phyloP scores from a whole-genome alignment of 2,113 vertebrate species.

The Varanus salvator region DNA sequence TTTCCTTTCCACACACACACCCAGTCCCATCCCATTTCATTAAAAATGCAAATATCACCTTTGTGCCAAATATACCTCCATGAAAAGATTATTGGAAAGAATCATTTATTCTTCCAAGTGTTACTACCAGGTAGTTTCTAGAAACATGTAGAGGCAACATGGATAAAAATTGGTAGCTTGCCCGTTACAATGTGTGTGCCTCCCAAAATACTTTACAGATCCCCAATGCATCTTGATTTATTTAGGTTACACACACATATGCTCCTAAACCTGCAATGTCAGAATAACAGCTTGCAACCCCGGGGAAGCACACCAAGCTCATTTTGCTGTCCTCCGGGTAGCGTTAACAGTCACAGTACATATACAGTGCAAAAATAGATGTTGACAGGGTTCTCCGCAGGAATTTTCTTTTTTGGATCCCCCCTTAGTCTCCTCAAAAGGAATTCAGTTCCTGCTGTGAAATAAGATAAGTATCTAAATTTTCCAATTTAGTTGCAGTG shows the following conservation, averaged over 20 bases:
- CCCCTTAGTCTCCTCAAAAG: neutral
- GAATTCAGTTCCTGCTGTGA: neutral
- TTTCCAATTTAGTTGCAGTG: neutral
- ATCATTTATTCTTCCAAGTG: slow-evolving; percentile 33
- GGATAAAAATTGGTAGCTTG: accelerated
- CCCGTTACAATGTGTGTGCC: slow-evolving; percentile 7
- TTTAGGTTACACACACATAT: neutral
- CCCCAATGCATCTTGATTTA: slow-evolving; percentile 29
- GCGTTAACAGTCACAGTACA: neutral
- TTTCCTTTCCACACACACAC: slow-evolving; percentile 39
- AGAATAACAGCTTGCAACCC: neutral
- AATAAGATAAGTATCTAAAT: neutral
- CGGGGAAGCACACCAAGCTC: neutral
- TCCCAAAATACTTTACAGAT: slow-evolving; percentile 20
- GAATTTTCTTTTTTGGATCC: neutral
- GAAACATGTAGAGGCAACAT: slow-evolving; percentile 47
- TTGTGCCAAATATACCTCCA: neutral
- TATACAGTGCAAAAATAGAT: neutral
- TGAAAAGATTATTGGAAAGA: slow-evolving; percentile 15
- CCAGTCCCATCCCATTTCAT: slow-evolving; percentile 50
- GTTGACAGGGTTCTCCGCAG: neutral
- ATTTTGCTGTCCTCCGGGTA: slow-evolving; percentile 10
- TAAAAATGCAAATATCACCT: slow-evolving; percentile 36
- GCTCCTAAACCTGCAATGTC: neutral
- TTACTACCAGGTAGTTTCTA: slow-evolving; percentile 23